phyloP scores from a whole-genome alignment of 2,888 invertebrate genomes.

The Nomada fucata region DNA sequence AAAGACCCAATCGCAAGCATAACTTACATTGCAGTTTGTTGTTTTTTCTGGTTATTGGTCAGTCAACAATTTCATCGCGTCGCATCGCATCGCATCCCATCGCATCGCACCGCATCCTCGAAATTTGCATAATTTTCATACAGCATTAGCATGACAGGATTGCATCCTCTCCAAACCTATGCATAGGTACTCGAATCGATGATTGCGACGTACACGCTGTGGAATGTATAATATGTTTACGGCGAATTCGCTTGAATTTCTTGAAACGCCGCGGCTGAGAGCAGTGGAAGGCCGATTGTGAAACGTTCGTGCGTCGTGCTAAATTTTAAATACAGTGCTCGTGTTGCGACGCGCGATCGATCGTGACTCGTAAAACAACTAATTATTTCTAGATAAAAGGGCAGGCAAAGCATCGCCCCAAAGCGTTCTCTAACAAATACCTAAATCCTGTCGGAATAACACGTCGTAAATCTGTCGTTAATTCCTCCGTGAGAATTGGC shows the following conservation, averaged over 20 bases:
- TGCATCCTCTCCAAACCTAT: no score
- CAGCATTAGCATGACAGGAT: slow-evolving; percentile 69
- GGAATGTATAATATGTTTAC: no score
- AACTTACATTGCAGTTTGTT: slow-evolving; percentile 25
- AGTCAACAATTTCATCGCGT: slow-evolving; percentile 36
- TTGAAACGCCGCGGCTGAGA: no score
- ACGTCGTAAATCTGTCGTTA: slow-evolving; percentile 76
- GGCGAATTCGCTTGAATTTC: no score
- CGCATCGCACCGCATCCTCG: slow-evolving; percentile 37
- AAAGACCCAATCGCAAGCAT: background rate
- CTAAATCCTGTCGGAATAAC: slow-evolving; percentile 71
- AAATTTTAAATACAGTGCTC: background rate
- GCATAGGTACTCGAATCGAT: slow-evolving; percentile 37
- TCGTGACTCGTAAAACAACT: no score
- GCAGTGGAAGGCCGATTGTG: no score
- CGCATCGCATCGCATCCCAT: slow-evolving; percentile 37
- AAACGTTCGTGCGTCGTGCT: no score
- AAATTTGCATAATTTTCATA: slow-evolving; percentile 80
- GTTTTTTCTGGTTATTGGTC: slow-evolving; percentile 42
- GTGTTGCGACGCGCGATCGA: no score
- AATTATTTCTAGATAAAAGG: background rate
- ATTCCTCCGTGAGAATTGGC: slow-evolving; percentile 74
- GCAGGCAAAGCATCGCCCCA: slow-evolving; percentile 40
- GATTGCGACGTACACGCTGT: slow-evolving; percentile 13
- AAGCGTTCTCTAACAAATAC: slow-evolving; percentile 70